phyloP scores from a whole-genome alignment of 35 echinoderm and acorn worm species.

The Strongylocentrotus purpuratus region DNA sequence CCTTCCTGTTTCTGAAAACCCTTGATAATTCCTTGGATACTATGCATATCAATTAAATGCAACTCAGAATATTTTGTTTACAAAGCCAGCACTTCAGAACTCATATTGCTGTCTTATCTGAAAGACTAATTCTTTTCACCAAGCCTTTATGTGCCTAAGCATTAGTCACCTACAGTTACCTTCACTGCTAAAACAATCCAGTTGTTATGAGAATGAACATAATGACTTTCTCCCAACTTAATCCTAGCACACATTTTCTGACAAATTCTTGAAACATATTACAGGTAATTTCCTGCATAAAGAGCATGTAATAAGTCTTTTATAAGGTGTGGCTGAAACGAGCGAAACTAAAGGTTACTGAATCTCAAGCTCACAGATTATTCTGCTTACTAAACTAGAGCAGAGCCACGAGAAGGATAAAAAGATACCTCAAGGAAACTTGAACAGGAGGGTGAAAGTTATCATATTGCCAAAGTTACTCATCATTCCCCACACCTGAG shows the following conservation, averaged over 20 bases:
- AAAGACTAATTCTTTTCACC: too few species aligned
- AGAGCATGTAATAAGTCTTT: neutral
- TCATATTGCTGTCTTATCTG: too few species aligned
- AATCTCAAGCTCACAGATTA: neutral
- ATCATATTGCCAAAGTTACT: neutral
- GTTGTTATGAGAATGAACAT: neutral
- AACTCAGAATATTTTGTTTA: too few species aligned
- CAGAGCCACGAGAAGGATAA: neutral
- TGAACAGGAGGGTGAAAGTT: neutral
- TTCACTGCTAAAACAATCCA: neutral
- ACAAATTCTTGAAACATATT: too few species aligned
- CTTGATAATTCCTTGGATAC: too few species aligned
- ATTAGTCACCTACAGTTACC: neutral
- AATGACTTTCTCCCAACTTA: neutral
- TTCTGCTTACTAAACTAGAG: neutral
- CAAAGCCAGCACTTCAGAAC: too few species aligned
- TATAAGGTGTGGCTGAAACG: neutral
- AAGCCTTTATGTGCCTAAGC: neutral
- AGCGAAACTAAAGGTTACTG: neutral
- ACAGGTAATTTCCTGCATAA: neutral
- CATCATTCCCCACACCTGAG: conserved; percentile 5
- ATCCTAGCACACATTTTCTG: neutral
- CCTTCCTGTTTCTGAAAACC: too few species aligned
- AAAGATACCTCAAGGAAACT: neutral
- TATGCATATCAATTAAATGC: too few species aligned